Conservation (phyloP, 2,888 invertebrate species). For the Rhorus exstirpatorius region DNA sequence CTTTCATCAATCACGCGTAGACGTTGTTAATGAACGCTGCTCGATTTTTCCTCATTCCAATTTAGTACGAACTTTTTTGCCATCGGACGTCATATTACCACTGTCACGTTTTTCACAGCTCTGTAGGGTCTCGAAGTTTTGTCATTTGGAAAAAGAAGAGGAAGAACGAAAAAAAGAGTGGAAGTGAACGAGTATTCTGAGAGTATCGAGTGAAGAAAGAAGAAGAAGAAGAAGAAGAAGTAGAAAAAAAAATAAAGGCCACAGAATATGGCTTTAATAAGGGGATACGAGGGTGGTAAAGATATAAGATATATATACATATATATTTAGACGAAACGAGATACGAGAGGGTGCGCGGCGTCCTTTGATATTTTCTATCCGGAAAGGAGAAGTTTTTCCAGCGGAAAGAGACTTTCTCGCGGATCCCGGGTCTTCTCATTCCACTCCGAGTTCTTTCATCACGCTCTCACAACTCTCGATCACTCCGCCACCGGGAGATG, state of each 20-base stretch:
- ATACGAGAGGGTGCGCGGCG: conserved; percentile 34
- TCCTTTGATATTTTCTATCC: conserved; percentile 51
- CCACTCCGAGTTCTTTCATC: conserved; percentile 24
- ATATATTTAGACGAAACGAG: conserved; percentile 60
- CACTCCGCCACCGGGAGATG: conserved; percentile 14
- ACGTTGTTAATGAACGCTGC: not conserved
- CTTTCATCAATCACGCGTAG: not conserved
- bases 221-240: not conserved
- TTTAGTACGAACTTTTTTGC: conserved; percentile 7
- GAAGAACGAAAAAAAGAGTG: not conserved
- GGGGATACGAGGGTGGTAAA: conserved; percentile 22
- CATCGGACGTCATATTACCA: conserved; percentile 17
- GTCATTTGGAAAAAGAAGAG: conserved; percentile 10
- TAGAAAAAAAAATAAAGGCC: conserved; percentile 20
- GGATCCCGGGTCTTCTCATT: conserved; percentile 28
- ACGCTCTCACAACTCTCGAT: conserved; percentile 38
- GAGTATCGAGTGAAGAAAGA: conserved; percentile 1
- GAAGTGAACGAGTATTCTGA: conserved; percentile 4
- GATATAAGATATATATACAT: conserved; percentile 54
- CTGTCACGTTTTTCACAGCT: not conserved
- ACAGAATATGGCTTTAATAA: conserved; percentile 47
- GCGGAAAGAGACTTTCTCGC: conserved; percentile 47
- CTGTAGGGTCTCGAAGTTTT: conserved; percentile 7
- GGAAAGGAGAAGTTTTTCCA: conserved; percentile 64
- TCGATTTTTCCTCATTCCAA: not conserved